These are phyloP conservation scores for Masnerella sp. DNA, from an alignment of 2,888 invertebrate species.

Conservation along the genomic window DNA sequence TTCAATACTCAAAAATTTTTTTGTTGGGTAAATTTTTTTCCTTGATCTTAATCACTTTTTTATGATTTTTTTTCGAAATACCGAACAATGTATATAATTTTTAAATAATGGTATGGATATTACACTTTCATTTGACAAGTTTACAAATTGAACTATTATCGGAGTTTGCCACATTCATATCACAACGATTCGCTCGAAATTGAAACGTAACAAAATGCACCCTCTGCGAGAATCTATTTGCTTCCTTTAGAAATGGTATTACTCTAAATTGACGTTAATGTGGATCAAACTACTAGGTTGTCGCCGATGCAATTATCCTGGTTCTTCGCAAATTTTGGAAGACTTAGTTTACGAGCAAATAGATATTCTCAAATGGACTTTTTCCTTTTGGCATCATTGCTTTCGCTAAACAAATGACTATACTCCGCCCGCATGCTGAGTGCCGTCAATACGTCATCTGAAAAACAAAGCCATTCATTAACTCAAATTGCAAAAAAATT, in stretches of 20 bases:
- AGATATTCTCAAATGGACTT: constrained; percentile 76
- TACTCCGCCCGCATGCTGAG: constrained; percentile 82
- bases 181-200: constrained; percentile 24
- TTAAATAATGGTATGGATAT: no score
- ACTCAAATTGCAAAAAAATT: no score
- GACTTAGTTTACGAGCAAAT: constrained; percentile 62
- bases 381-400: constrained; percentile 68
- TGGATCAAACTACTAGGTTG: constrained; percentile 39
- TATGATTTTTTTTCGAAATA: no score
- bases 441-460: constrained; percentile 82
- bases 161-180: constrained; percentile 42
- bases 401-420: constrained; percentile 79
- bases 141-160: no score
- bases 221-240: constrained; percentile 5
- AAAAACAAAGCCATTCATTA: constrained; percentile 1
- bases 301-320: constrained; percentile 64
- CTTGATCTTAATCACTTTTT: no score
- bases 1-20: no score
- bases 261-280: constrained; percentile 48
- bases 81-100: no score
- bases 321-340: constrained; percentile 55
- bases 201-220: constrained; percentile 20
- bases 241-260: constrained; percentile 26
- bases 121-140: no score
- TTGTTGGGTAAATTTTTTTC: no score